Evolutionary conservation across 2,888 invertebrate species (phyloP).

Genomic region (Lasius fuliginosus): DNA sequence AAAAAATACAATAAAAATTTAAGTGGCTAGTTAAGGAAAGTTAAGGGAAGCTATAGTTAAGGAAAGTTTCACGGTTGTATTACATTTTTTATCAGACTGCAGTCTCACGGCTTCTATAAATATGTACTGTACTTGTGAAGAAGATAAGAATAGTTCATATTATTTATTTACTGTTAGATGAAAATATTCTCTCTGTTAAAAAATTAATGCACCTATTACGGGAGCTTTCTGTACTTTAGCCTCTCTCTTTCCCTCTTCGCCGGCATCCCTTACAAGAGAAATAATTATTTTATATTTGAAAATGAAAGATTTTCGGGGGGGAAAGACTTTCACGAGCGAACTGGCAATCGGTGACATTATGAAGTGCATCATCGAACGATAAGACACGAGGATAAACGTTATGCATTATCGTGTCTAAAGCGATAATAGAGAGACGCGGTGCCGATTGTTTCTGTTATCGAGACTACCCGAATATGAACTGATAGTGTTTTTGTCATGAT

Average conservation of each 20-base stretch:
- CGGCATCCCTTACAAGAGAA: not conserved
- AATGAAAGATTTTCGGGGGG: not conserved
- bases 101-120: too few species aligned
- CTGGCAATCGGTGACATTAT: not conserved
- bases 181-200: too few species aligned
- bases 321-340: not conserved
- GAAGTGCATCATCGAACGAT: not conserved
- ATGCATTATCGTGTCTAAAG: slow-evolving; percentile 70
- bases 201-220: too few species aligned
- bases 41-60: too few species aligned
- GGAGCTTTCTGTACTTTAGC: too few species aligned
- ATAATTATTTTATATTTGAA: not conserved
- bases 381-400: not conserved
- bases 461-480: slow-evolving; percentile 45
- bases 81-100: not conserved
- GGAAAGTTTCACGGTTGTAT: not conserved
- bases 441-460: slow-evolving; percentile 72
- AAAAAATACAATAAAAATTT: not conserved
- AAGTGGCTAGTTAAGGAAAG: not conserved
- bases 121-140: too few species aligned
- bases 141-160: too few species aligned
- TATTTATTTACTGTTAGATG: too few species aligned
- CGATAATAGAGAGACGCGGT: slow-evolving; percentile 61
- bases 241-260: not conserved
- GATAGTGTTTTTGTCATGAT: slow-evolving; percentile 56